Base-by-base conservation (phyloP, 2,113 vertebrate genomes). In the Eidolon helvum region DNA sequence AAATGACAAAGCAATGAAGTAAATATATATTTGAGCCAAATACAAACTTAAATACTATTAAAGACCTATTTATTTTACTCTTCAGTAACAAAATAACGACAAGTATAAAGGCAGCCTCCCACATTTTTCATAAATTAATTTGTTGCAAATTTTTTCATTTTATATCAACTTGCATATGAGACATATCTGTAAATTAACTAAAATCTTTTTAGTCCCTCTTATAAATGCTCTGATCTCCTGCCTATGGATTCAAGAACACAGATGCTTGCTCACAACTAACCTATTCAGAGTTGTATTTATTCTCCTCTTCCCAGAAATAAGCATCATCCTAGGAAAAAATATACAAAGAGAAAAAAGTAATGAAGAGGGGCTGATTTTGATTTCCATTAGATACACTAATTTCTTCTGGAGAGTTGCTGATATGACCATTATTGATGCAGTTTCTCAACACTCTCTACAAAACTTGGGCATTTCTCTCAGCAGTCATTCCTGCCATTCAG, bases 311-410 rank as follows among this genome's bases (percentile, higher is more conserved):
- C 61, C 59, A 80, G 24, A 93, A 55, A n/a, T 59, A 53, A 92
- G 50, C 53, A 66, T 35, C 83, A 86, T 38, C 65, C 94, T 78
- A 94, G 88, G 84, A 87, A 78, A 78, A 66, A 97, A 26, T 16
- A 72, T 21, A 94, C 2, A 38, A 68, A 72, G n/a, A 66, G 24
- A 35, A 90, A 94, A 93, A 84, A 18, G 28, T 28, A 71, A 55
- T 14, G 21, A 80, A 38, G 38, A 88, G 57, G n/a, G 24, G 7
- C 57, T 69, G 50, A 61, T 57, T 95, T 90, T 87, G 12, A 79
- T 59, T 80, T 75, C 45, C 28, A 38, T 28, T 35, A 30, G 43
- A n/a, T 40, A 85, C 38, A 28, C 28, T 53, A 15, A 45, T 83
- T 55, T 72, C 80, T 55, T 85, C 89, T 24, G 6, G 15, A 68